Conservation (phyloP, 1,140 invertebrate species). For the Pseudoatta argentina region DNA sequence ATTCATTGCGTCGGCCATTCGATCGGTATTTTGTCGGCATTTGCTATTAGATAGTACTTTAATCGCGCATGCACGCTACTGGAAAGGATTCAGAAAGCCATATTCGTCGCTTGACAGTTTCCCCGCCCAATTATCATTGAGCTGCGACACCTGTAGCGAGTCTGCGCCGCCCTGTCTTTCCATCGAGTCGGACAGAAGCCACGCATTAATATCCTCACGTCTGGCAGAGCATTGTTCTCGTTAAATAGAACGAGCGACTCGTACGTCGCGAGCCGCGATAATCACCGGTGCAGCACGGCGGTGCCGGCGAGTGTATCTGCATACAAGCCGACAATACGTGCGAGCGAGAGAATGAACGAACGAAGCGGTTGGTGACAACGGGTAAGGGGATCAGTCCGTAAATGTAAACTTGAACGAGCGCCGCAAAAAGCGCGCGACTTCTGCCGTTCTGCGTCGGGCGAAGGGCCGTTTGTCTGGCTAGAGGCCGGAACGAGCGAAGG, state of each 20-base stretch:
- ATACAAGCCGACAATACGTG: slow-evolving; percentile 62
- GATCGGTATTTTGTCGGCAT: background rate
- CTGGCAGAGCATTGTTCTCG: slow-evolving; percentile 64
- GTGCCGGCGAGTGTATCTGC: slow-evolving; percentile 64
- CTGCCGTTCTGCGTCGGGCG: slow-evolving; percentile 42
- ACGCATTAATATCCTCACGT: slow-evolving; percentile 54
- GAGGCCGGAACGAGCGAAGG: slow-evolving; percentile 67
- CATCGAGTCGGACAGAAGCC: slow-evolving; percentile 22
- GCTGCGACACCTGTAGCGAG: slow-evolving; percentile 56
- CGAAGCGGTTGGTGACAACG: slow-evolving; percentile 68
- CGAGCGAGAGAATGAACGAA: background rate
- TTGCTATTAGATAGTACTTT: background rate
- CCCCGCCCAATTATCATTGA: slow-evolving; percentile 67
- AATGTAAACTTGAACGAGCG: slow-evolving; percentile 77
- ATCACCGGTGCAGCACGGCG: slow-evolving; percentile 46
- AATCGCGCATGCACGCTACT: slow-evolving; percentile 24
- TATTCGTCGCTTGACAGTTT: slow-evolving; percentile 21
- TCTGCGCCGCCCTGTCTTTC: background rate
- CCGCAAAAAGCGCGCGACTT: slow-evolving; percentile 70
- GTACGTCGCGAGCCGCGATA: slow-evolving; percentile 47
- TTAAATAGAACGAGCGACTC: slow-evolving; percentile 61
- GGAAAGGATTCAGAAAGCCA: slow-evolving; percentile 33
- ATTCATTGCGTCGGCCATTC: background rate
- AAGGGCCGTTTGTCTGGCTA: slow-evolving; percentile 73
- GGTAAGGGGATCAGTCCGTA: slow-evolving; percentile 78